phyloP scores from a whole-genome alignment of 2,113 vertebrate genomes.

The Urocolius indicus region DNA sequence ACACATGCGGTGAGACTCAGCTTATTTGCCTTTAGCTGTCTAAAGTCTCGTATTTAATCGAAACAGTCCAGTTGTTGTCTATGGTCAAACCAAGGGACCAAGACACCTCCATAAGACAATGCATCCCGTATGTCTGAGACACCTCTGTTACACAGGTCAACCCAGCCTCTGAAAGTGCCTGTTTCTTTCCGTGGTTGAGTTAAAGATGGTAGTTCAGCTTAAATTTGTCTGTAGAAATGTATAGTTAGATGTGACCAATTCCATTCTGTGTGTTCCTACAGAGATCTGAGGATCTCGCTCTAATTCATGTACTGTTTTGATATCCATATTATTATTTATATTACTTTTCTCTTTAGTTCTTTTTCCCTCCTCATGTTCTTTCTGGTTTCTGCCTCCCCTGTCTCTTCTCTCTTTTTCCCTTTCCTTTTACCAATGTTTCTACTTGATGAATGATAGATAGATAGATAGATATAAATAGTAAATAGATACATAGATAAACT shows the following conservation, averaged over 20 bases:
- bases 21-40: conserved; percentile 70
- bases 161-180: neutral
- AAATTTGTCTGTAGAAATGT: neutral
- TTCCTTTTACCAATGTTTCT: neutral
- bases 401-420: neutral
- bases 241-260: neutral
- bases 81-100: neutral
- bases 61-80: conserved; percentile 45
- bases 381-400: neutral
- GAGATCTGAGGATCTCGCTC: neutral
- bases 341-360: neutral
- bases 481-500: too few species aligned
- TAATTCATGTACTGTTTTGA: neutral
- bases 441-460: neutral
- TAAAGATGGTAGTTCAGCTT: neutral
- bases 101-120: neutral
- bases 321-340: neutral
- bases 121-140: neutral
- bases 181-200: neutral
- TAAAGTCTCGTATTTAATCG: conserved; percentile 59
- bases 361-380: neutral
- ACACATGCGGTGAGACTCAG: conserved; percentile 66
- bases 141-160: neutral
- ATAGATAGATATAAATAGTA: too few species aligned
- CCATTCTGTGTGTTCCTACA: conserved; percentile 17